Percentiles rank a stretch among this genome's conserved stretches.
Conservation (phyloP, 2,113 vertebrate species). For the Neolamprologus tretocephalus region DNA sequence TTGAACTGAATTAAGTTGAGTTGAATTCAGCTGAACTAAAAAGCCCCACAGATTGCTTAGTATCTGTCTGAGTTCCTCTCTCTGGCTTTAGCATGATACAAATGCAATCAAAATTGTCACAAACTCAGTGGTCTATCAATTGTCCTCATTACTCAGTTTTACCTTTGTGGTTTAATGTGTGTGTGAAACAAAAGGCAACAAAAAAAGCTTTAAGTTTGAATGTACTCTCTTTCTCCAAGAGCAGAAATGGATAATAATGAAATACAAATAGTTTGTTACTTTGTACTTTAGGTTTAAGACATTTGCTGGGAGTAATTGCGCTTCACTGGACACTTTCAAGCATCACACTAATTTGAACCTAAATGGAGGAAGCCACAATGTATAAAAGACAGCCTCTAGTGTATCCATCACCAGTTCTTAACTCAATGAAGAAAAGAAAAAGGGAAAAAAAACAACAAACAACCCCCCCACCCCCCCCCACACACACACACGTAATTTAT, state of each 20-base stretch:
- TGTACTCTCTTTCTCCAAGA: background rate
- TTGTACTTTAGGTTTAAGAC: background rate
- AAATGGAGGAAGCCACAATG: background rate
- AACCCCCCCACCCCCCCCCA: no score
- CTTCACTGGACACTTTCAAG: background rate
- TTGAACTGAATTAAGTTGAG: background rate
- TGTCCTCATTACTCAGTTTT: background rate
- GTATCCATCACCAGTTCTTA: background rate
- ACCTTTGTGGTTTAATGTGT: background rate
- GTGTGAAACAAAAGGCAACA: background rate
- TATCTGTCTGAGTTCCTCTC: background rate
- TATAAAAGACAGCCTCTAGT: background rate
- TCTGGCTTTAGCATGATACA: conserved; percentile 9
- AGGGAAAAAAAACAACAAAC: background rate
- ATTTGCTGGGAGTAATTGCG: background rate
- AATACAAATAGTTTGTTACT: background rate
- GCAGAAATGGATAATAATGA: background rate
- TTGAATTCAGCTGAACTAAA: background rate
- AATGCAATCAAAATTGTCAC: background rate
- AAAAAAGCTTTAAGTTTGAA: background rate
- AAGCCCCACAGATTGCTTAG: conserved; percentile 10
- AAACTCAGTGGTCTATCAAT: conserved; percentile 25
- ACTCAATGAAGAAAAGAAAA: background rate
- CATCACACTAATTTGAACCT: background rate
- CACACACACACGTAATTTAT: background rate